Percentiles rank a stretch among this genome's conserved stretches.
Conservation (phyloP, 2,888 invertebrate species). For the Ichneumoninae sp. region DNA sequence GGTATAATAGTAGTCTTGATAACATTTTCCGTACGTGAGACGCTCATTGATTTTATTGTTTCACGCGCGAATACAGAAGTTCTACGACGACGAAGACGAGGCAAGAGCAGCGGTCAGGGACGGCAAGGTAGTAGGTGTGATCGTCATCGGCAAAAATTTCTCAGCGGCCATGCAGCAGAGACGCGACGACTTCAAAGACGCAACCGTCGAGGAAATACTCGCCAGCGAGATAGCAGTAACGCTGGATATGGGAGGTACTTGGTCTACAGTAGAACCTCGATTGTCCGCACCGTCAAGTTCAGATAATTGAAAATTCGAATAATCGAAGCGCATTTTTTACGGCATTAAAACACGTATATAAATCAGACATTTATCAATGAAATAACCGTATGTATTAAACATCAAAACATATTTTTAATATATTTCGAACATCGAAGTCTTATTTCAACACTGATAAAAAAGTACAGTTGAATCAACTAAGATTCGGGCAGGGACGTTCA, state of each 20-base stretch:
- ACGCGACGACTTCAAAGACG: slow-evolving; percentile 84
- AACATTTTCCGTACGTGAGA: background rate
- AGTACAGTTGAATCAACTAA: too few relatives aligned
- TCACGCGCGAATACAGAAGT: slow-evolving; percentile 36
- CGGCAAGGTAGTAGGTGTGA: slow-evolving; percentile 87
- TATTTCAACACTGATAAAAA: too few relatives aligned
- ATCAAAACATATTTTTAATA: too few relatives aligned
- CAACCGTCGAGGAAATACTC: slow-evolving; percentile 79
- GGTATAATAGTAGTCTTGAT: too few relatives aligned
- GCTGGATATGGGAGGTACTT: slow-evolving; percentile 90
- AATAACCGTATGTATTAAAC: too few relatives aligned
- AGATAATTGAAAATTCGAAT: too few relatives aligned
- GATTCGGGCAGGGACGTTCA: too few relatives aligned
- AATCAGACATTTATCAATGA: too few relatives aligned
- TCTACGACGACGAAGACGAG: slow-evolving; percentile 85
- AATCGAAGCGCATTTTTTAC: too few relatives aligned
- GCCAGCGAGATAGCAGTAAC: slow-evolving; percentile 88
- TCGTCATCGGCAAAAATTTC: slow-evolving; percentile 91
- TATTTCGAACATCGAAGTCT: too few relatives aligned
- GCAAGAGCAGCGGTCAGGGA: slow-evolving; percentile 86
- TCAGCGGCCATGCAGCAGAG: slow-evolving; percentile 87
- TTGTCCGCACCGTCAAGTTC: background rate
- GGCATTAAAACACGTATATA: too few relatives aligned
- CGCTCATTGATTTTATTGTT: slow-evolving; percentile 30
- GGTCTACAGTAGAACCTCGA: background rate